Evolutionary conservation across 2,113 vertebrate species (phyloP), one percentile per base, ranked within the genome.

Genomic region (Rutilus rutilus): DNA sequence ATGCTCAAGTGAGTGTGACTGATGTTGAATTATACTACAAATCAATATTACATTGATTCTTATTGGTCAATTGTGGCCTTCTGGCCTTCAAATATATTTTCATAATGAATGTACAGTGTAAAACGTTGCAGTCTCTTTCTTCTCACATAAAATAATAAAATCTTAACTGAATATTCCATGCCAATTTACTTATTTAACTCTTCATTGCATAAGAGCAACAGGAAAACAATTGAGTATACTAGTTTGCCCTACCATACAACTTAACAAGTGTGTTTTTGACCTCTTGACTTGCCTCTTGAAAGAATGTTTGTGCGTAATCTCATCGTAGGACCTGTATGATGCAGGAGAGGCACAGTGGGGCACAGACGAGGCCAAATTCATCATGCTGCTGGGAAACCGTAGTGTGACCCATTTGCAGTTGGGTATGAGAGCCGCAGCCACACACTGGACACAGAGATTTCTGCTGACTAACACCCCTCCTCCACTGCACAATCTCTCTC

Each of bases 311-410:
- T 80, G 30, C 86, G 11, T 15, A 15, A n/a, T 36, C 12, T 67
- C 73, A 27, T n/a, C 76, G 12, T 39, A 99, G 98, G 96, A 97
- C 74, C 93, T 99, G 78, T 97, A 94, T 3, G 96, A 97, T 86
- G 97, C 98, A 0, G 98, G 98, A 0, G 97, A 99, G 87, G 92
- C 94, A 87, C 96, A 98, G 91, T 99, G 97, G 97, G 98, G 98
- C 73, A 99, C 98, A 0, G 97, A 99, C 0, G 98, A 99, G 89
- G 95, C 97, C 71, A 96, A 96, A 91, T 99, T 99, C 94, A 98
- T 99, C 92, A 98, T 95, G 92, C 96, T 99, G 90, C 91, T 99
- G 90, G 98, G 98, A 90, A 98, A 95, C 90, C 96, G 98, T 50
- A 98, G 98, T 90, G 94, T 95, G 88, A 95, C 96, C 87, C 98